Percentiles rank a stretch among this genome's conserved stretches.
Evolutionary conservation across 2,797 vertebrate species (phyloP).

Genomic region (Gallinago stenura): DNA sequence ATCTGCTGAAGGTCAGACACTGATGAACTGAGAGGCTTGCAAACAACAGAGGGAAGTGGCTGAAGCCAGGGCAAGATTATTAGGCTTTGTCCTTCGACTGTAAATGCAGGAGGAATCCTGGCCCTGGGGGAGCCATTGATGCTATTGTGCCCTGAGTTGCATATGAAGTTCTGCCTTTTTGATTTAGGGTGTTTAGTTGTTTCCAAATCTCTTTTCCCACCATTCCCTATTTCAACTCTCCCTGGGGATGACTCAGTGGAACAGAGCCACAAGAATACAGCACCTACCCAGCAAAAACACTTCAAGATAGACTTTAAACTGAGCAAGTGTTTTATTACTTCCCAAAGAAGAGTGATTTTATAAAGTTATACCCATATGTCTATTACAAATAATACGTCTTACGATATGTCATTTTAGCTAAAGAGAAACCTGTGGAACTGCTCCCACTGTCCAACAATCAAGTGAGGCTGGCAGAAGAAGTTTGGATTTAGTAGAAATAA

Average conservation of each 20-base stretch:
- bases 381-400: not conserved
- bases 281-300: slow-evolving; percentile 25
- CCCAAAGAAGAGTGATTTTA: slow-evolving; percentile 13
- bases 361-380: not conserved
- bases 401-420: not conserved
- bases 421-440: not conserved
- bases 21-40: not conserved
- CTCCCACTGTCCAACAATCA: not conserved
- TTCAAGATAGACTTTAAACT: slow-evolving; percentile 19
- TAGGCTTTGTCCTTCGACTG: not conserved
- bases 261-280: not conserved
- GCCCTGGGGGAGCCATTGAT: not conserved
- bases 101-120: not conserved
- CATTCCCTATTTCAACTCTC: not conserved
- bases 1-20: not conserved
- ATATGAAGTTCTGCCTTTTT: not conserved
- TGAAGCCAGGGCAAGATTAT: not conserved
- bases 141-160: not conserved
- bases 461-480: not conserved
- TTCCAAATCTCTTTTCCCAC: slow-evolving; percentile 10
- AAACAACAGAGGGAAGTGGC: not conserved
- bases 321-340: slow-evolving; percentile 13
- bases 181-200: slow-evolving; percentile 31
- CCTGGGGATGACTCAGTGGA: not conserved
- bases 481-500: not conserved